These are phyloP conservation scores for Falcaria lacertinaria DNA, from an alignment of 2,888 invertebrate species.

Conservation along the genomic window DNA sequence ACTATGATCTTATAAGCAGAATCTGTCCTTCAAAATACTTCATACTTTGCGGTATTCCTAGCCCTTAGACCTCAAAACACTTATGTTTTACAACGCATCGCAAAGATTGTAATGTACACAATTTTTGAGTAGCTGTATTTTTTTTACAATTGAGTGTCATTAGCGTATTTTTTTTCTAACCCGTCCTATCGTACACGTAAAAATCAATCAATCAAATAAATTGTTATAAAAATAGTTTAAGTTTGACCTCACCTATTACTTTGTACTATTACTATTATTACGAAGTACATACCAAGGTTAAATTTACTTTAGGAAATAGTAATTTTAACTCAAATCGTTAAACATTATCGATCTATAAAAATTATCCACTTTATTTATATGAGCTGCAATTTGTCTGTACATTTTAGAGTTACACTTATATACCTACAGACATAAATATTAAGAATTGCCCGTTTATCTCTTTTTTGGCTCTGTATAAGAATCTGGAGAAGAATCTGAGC, in stretches of 20 bases:
- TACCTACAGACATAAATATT: no score
- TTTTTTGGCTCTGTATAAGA: no score
- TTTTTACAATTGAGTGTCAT: no score
- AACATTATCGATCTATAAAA: conserved; percentile 20
- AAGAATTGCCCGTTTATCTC: no score
- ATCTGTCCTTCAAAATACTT: conserved; percentile 35
- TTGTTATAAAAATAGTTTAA: conserved; percentile 15
- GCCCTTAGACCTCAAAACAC: conserved; percentile 6
- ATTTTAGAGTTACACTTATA: no score
- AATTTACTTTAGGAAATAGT: conserved; percentile 41
- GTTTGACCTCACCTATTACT: conserved; percentile 11
- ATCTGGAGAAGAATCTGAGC: no score
- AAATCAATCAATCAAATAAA: conserved; percentile 12
- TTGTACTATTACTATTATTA: conserved; percentile 28
- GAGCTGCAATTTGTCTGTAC: no score
- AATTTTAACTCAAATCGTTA: conserved; percentile 26
- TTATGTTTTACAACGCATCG: neutral
- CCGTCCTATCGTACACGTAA: neutral
- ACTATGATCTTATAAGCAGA: conserved; percentile 26
- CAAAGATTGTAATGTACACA: no score
- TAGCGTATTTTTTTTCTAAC: neutral
- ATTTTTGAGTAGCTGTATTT: no score
- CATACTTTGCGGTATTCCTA: conserved; percentile 14
- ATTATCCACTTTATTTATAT: conserved; percentile 31
- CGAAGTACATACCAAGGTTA: conserved; percentile 35